Evolutionary conservation across 2,113 vertebrate genomes (phyloP), one percentile per base, ranked within the genome.

Genomic region (Catagonus wagneri): DNA sequence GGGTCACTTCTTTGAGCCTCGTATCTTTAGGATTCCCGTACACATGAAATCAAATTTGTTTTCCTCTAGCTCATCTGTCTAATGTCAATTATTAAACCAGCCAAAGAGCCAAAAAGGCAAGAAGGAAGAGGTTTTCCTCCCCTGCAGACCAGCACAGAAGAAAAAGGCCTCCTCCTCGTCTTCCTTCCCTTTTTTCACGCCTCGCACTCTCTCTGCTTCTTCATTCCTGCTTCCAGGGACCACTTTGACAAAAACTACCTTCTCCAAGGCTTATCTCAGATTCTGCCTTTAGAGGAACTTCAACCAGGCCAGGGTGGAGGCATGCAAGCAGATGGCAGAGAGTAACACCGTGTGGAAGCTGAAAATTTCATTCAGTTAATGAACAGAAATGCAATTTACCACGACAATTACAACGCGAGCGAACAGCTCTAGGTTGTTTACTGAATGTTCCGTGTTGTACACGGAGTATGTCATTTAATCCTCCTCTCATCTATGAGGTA

Each of bases 321-420:
- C 7, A 27, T 11, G 25, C 32, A 87, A 29, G 66, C 90, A 71
- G 71, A 50, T 66, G 88, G 83, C 34, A 50, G 90, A 83, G 92
- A 54, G 80, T 44, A 81, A 68, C 54, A n/a, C 9, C 60, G 79
- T 2, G 25, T 17, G 19, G 39, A 89, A 60, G 27, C 14, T 65
- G 50, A 61, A 58, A 66, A 89, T 96, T 65, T 80, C 54, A n/a
- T 81, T 68, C 50, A 56, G 71, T 23, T 95, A 90, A 95, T 94
- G 88, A 93, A 79, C 39, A 32, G 52, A 89, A 89, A 58, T 63
- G 71, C 32, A 78, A 69, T 91, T 83, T 83, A 72, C 36, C 32
- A 19, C 25, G 78, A 81, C 10, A 29, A 61, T 65, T 85, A 93
- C n/a, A 78, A 76, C 6, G 56, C 44, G 16, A 83, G 72, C 68